These are phyloP conservation scores for Hypena proboscidalis DNA, from an alignment of 2,888 invertebrate genomes.

Conservation along the genomic window DNA sequence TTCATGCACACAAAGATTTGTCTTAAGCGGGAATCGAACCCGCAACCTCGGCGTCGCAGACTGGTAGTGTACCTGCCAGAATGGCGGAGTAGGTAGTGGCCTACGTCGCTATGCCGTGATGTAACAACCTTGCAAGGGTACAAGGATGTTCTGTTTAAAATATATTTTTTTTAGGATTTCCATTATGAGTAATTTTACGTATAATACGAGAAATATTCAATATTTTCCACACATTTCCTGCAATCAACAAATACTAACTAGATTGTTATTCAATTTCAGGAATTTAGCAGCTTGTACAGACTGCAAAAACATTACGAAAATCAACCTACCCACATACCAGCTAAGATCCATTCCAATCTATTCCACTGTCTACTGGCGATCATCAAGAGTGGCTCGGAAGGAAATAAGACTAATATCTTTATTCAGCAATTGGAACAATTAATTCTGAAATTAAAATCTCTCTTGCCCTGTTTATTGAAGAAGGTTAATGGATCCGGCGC, in stretches of 20 bases:
- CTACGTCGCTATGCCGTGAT: no score
- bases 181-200: no score
- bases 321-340: slow-evolving; percentile 72
- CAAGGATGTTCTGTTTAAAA: no score
- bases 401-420: slow-evolving; percentile 65
- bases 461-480: slow-evolving; percentile 70
- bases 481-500: slow-evolving; percentile 51
- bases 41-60: no score
- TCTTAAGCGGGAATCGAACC: no score
- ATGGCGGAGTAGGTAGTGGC: no score
- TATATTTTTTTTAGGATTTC: no score
- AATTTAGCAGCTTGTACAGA: slow-evolving; percentile 70
- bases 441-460: slow-evolving; percentile 64
- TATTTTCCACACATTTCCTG: background rate
- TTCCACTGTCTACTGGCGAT: slow-evolving; percentile 75
- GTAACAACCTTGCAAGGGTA: no score
- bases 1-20: no score
- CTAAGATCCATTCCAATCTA: slow-evolving; percentile 68
- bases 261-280: slow-evolving; percentile 50
- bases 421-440: slow-evolving; percentile 72
- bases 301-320: slow-evolving; percentile 75
- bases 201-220: background rate
- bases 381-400: slow-evolving; percentile 63
- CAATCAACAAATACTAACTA: background rate
- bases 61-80: no score